Base-by-base conservation (phyloP, 2,113 vertebrate species). In the Chaetura pelagica region DNA sequence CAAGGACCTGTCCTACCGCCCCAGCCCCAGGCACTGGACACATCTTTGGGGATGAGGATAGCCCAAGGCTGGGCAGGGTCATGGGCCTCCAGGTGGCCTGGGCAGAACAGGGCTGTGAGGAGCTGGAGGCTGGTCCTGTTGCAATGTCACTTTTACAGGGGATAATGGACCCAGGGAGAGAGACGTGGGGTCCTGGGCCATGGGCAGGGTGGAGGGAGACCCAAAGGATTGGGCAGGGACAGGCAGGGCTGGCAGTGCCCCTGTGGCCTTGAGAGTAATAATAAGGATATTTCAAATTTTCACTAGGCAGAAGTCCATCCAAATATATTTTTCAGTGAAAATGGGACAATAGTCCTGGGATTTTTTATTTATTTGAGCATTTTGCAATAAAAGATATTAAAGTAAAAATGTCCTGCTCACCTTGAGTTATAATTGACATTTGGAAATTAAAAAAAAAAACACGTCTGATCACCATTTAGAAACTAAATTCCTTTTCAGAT, bases 71-170 rank as follows among this genome's bases (percentile, higher is more conserved):
- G 5, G 64, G 12, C 5, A 71, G 72, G 12, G 35, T n/a, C 49
- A 8, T 10, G 24, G 13, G 40, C 5, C 9, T 1, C 0, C 4
- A 5, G 32, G 7, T 8, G 19, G n/a, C 38, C 64, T 54, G 1
- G 1, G 24, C 18, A 34, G 23, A 19, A 12, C 8, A 52, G 29
- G 35, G 6, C 14, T 61, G 12, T 20, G 30, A 24, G 38, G 21
- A 79, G 19, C 19, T 52, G 80, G 35, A 74, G 27, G 5, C 9
- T 6, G 7, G 27, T 10, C 30, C 49, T 63, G 55, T 18, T 62
- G 14, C 0, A 2, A n/a, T 10, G 12, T 46, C 4, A 0, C 27
- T 27, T 10, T 17, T 26, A 29, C 15, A 32, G 51, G 24, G 42
- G 5, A 26, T 73, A 66, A 17, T 0, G 0, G 44, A 11, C 5